Percentiles rank a stretch among this genome's conserved stretches.
phyloP scores from a whole-genome alignment of 2,797 vertebrate species.

The Antrozous pallidus region DNA sequence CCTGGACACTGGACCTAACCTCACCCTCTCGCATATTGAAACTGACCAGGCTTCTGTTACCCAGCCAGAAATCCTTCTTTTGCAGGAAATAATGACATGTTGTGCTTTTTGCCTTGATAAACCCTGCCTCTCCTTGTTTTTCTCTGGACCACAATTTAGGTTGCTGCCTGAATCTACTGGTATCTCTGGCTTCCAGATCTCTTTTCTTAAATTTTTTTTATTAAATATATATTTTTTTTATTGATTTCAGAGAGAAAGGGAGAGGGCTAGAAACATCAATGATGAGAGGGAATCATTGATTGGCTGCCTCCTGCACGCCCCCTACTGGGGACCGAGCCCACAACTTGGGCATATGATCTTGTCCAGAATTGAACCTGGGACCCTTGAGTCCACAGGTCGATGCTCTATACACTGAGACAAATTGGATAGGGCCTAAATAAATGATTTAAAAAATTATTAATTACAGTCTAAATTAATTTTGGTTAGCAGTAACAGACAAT shows the following conservation, averaged over 20 bases:
- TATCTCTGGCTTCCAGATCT: not conserved
- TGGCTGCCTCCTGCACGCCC: too few relatives aligned
- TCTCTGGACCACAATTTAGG: not conserved
- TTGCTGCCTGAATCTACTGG: not conserved
- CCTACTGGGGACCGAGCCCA: too few relatives aligned
- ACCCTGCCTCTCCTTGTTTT: not conserved
- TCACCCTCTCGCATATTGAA: not conserved
- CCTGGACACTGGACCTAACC: not conserved
- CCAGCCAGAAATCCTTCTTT: not conserved
- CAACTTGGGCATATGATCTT: too few relatives aligned
- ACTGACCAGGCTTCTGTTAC: not conserved
- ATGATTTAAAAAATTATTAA: not conserved
- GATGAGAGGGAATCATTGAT: too few relatives aligned
- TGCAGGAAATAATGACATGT: not conserved
- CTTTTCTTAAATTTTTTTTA: not conserved
- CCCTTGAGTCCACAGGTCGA: not conserved
- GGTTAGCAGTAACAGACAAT: not conserved
- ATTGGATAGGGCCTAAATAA: not conserved
- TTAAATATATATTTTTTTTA: too few relatives aligned
- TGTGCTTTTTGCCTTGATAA: not conserved
- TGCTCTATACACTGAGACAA: too few relatives aligned
- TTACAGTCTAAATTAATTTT: not conserved
- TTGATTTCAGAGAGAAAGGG: too few relatives aligned
- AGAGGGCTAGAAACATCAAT: too few relatives aligned
- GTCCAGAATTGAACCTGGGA: too few relatives aligned